Conservation (phyloP, 2,888 invertebrate species). For the Spisula subtruncata region DNA sequence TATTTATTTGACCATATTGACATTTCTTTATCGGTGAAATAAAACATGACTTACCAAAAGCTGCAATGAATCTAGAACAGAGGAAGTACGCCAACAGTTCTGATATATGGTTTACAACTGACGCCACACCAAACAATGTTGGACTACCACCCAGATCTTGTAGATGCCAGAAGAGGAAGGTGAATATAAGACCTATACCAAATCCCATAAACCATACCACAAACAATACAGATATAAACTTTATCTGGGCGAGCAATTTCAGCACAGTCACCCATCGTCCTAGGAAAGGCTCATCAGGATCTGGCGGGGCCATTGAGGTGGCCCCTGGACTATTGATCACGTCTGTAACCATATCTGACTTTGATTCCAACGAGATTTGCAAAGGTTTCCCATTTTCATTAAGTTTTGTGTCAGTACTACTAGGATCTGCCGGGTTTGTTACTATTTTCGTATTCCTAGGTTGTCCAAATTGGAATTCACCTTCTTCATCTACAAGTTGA, state of each 20-base stretch:
- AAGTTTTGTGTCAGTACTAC: slow-evolving; percentile 32
- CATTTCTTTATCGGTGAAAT: too few species aligned
- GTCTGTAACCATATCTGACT: slow-evolving; percentile 83
- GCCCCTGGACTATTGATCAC: slow-evolving; percentile 79
- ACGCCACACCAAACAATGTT: slow-evolving; percentile 98
- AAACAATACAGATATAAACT: slow-evolving; percentile 94
- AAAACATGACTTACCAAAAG: slow-evolving; percentile 91
- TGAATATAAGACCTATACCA: slow-evolving; percentile 99
- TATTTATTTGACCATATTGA: too few species aligned
- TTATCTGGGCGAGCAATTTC: slow-evolving; percentile 95
- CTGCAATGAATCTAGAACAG: slow-evolving; percentile 97
- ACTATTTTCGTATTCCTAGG: slow-evolving; percentile 42
- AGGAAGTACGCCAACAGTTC: slow-evolving; percentile 99
- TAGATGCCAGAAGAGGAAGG: slow-evolving; percentile 99
- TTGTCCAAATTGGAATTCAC: slow-evolving; percentile 75
- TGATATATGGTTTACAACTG: slow-evolving; percentile 99
- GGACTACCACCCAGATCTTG: slow-evolving; percentile 96
- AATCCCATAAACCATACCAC: slow-evolving; percentile 99
- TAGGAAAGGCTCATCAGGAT: slow-evolving; percentile 80
- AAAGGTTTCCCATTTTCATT: slow-evolving; percentile 88
- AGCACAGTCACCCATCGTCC: slow-evolving; percentile 96
- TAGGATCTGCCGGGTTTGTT: not conserved
- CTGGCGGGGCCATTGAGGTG: slow-evolving; percentile 60
- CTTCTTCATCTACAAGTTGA: slow-evolving; percentile 80
- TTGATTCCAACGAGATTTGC: slow-evolving; percentile 87